A percentile compares a stretch with the other conserved stretches of the same genome.
phyloP scores from a whole-genome alignment of 2,797 vertebrate species.

The Peromyscus aztecus region DNA sequence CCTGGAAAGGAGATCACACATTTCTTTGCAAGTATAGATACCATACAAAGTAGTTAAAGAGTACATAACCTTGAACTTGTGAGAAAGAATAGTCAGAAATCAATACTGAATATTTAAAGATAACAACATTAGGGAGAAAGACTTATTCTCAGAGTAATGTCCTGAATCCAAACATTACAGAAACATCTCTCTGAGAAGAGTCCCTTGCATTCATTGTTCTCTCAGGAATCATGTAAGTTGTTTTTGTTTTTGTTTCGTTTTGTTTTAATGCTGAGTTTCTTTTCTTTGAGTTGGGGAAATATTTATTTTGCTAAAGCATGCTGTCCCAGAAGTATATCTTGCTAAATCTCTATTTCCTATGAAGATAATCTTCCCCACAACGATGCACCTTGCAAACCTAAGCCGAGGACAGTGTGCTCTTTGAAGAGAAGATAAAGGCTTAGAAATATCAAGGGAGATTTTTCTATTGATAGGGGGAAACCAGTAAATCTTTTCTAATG shows the following conservation, averaged over 20 bases:
- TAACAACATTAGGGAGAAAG: conserved; percentile 53
- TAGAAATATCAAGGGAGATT: conserved; percentile 73
- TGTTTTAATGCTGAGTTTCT: conserved; percentile 39
- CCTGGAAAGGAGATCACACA: conserved; percentile 45
- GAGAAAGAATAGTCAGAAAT: conserved; percentile 64
- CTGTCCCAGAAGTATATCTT: conserved; percentile 51
- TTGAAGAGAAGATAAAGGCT: conserved; percentile 77
- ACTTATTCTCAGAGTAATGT: conserved; percentile 29
- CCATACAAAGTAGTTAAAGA: conserved; percentile 29
- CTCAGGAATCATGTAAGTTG: conserved; percentile 22
- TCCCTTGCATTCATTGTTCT: conserved; percentile 30
- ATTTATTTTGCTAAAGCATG: conserved; percentile 57
- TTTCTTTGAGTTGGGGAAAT: conserved; percentile 57
- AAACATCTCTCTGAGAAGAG: conserved; percentile 30
- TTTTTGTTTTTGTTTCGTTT: neutral
- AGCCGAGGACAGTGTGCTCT: conserved; percentile 49
- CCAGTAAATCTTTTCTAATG: conserved; percentile 68
- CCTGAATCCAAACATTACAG: conserved; percentile 37
- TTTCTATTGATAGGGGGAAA: conserved; percentile 63
- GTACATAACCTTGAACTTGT: conserved; percentile 66
- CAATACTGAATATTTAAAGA: conserved; percentile 74
- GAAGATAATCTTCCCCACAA: conserved; percentile 56
- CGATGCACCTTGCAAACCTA: conserved; percentile 52
- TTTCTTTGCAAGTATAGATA: conserved; percentile 62
- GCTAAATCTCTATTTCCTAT: conserved; percentile 60